phyloP scores from a whole-genome alignment of 2,797 vertebrate species.

The Bradypodion ventrale region DNA sequence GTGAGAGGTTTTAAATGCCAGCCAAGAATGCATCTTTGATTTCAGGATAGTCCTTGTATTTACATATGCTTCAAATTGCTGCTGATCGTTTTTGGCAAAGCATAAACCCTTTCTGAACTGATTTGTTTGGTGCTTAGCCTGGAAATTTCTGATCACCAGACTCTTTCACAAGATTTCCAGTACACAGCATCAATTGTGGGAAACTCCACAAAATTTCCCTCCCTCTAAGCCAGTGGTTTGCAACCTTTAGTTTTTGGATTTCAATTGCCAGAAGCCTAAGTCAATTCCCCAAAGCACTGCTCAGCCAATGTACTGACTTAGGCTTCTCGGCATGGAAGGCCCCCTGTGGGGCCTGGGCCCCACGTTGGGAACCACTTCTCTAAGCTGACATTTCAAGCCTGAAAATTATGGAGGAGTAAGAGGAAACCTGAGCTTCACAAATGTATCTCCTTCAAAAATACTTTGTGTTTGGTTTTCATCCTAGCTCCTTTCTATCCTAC shows the following conservation, averaged over 20 bases:
- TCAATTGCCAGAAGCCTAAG: too few species aligned
- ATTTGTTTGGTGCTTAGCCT: conserved; percentile 1
- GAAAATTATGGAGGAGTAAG: background rate
- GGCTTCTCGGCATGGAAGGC: too few species aligned
- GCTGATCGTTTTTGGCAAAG: background rate
- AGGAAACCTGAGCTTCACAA: background rate
- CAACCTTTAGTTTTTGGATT: too few species aligned
- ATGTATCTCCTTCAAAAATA: conserved; percentile 22
- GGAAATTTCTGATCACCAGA: conserved; percentile 36
- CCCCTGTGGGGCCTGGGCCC: too few species aligned
- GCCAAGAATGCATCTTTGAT: background rate
- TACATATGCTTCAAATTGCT: background rate
- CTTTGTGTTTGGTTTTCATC: background rate
- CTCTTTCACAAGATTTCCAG: background rate
- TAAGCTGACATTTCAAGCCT: conserved; percentile 11
- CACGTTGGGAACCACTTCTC: too few species aligned
- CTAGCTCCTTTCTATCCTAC: background rate
- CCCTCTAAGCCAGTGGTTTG: background rate
- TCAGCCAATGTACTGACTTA: too few species aligned
- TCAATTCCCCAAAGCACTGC: too few species aligned
- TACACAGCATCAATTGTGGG: conserved; percentile 20
- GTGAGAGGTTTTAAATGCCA: background rate
- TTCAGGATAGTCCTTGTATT: background rate
- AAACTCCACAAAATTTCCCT: background rate
- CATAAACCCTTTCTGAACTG: conserved; percentile 19